These are phyloP conservation scores for Parnassius apollo DNA, from an alignment of 2,888 invertebrate species.

Conservation along the genomic window DNA sequence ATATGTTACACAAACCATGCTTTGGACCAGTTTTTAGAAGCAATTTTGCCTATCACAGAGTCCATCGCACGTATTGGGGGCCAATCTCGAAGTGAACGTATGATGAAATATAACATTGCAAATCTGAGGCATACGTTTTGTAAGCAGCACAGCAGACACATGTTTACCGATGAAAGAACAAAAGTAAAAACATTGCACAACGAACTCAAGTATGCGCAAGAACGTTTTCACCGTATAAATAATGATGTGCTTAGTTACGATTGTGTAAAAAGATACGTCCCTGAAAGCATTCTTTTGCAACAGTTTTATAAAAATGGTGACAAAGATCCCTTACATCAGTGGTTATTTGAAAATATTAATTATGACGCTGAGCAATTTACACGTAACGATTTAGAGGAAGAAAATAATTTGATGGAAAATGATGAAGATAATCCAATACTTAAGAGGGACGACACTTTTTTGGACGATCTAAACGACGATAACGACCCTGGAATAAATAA, in stretches of 20 bases:
- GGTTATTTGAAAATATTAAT: slow-evolving; percentile 52
- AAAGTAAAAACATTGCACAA: slow-evolving; percentile 38
- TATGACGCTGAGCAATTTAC: slow-evolving; percentile 25
- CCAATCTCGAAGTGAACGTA: slow-evolving; percentile 80
- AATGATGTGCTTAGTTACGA: slow-evolving; percentile 46
- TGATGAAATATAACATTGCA: slow-evolving; percentile 64
- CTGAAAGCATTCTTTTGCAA: slow-evolving; percentile 35
- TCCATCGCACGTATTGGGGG: slow-evolving; percentile 86
- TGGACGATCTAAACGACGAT: slow-evolving; percentile 45
- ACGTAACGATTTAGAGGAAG: slow-evolving; percentile 36
- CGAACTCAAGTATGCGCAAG: slow-evolving; percentile 41
- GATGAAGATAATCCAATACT: slow-evolving; percentile 2
- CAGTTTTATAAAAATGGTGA: slow-evolving; percentile 40
- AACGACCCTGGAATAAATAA: slow-evolving; percentile 4
- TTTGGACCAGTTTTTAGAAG: slow-evolving; percentile 90
- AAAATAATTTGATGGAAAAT: slow-evolving; percentile 24
- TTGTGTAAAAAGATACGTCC: slow-evolving; percentile 32
- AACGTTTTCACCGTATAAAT: slow-evolving; percentile 44
- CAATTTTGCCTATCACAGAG: slow-evolving; percentile 78
- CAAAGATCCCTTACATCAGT: slow-evolving; percentile 44
- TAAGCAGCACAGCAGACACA: slow-evolving; percentile 24
- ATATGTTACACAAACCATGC: slow-evolving; percentile 93
- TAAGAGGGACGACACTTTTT: slow-evolving; percentile 40
- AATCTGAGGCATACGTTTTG: slow-evolving; percentile 46
- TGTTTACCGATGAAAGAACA: slow-evolving; percentile 43